Conservation (phyloP, 2,888 invertebrate genomes). For the Tortrix viridana region DNA sequence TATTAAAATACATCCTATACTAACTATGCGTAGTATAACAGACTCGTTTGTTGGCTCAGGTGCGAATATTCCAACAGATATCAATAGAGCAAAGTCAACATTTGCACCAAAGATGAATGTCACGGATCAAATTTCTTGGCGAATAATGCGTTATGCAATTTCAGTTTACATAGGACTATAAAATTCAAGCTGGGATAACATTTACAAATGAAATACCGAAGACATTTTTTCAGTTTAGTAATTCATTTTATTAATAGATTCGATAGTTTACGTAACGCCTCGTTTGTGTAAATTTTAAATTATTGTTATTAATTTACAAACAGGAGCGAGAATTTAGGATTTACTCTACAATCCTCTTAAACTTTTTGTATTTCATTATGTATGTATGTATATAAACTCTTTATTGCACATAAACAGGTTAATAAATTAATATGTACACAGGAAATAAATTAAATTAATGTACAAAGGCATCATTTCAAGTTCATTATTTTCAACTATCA, state of each 20-base stretch:
- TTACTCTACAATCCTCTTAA: too few species aligned
- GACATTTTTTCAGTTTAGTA: neutral
- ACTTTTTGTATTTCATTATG: too few species aligned
- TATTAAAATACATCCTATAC: neutral
- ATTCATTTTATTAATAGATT: neutral
- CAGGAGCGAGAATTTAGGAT: too few species aligned
- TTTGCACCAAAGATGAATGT: constrained; percentile 60
- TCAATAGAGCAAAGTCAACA: constrained; percentile 66
- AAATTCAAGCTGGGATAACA: constrained; percentile 9
- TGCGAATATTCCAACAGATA: constrained; percentile 60
- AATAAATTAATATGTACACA: too few species aligned
- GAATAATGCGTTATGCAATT: constrained; percentile 71
- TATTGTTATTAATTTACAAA: too few species aligned
- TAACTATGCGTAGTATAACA: constrained; percentile 40
- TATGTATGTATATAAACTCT: too few species aligned
- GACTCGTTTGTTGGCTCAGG: constrained; percentile 72
- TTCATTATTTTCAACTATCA: too few species aligned
- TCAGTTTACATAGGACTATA: constrained; percentile 68
- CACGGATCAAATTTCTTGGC: constrained; percentile 73
- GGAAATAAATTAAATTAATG: too few species aligned
- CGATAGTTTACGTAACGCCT: neutral
- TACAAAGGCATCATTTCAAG: too few species aligned
- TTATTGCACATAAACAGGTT: too few species aligned
- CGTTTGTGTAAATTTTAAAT: neutral
- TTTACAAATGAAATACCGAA: neutral